These are phyloP conservation scores for Goniozus legneri DNA, from an alignment of 1,140 invertebrate species.

Conservation along the genomic window DNA sequence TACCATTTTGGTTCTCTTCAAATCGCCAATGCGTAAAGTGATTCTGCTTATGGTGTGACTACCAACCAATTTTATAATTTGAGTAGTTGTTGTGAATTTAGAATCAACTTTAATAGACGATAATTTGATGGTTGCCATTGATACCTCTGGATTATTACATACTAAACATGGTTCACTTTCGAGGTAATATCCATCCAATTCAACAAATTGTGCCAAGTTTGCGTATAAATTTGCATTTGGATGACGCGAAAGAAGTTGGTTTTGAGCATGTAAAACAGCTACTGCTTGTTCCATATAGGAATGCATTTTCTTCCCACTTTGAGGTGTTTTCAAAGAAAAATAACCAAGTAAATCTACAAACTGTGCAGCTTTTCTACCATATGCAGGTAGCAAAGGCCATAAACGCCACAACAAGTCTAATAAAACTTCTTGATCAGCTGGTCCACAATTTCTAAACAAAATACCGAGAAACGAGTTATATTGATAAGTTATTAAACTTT, in stretches of 20 bases:
- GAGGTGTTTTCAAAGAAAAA: constrained; percentile 78
- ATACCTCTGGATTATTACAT: constrained; percentile 95
- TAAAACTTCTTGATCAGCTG: constrained; percentile 72
- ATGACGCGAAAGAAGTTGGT: constrained; percentile 83
- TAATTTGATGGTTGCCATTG: constrained; percentile 88
- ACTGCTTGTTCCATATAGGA: constrained; percentile 84
- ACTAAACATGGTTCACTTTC: constrained; percentile 96
- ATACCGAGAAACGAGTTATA: constrained; percentile 1
- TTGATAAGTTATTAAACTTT: not conserved
- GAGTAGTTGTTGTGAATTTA: constrained; percentile 95
- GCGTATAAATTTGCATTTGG: constrained; percentile 93
- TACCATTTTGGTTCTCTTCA: constrained; percentile 97
- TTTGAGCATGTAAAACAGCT: constrained; percentile 79
- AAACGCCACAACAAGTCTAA: constrained; percentile 84
- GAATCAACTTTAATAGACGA: constrained; percentile 92
- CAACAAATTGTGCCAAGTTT: constrained; percentile 85
- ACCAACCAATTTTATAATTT: constrained; percentile 93
- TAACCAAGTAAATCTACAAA: constrained; percentile 95
- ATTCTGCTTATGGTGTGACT: constrained; percentile 95
- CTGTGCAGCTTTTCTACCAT: constrained; percentile 90
- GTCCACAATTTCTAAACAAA: constrained; percentile 64
- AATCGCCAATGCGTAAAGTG: constrained; percentile 86
- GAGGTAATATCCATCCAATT: constrained; percentile 93
- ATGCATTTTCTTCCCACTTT: constrained; percentile 62
- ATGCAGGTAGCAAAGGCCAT: constrained; percentile 87